Evolutionary conservation across 1,140 invertebrate genomes (phyloP).

Genomic region (Odontomachus brunneus): DNA sequence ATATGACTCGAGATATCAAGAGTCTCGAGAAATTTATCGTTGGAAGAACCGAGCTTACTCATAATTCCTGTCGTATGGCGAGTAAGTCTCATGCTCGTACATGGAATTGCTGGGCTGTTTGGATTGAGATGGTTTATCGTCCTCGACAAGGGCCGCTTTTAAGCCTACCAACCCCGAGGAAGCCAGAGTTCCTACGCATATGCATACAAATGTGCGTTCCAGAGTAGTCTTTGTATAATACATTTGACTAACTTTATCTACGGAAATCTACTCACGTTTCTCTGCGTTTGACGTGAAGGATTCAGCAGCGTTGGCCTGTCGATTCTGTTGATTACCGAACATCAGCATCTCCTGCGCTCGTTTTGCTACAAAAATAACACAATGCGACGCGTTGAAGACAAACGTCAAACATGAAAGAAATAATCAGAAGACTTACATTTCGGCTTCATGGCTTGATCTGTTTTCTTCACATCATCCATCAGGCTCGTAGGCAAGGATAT

Average conservation of each 20-base stretch:
- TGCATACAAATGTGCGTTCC: conserved; percentile 27
- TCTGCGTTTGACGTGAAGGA: conserved; percentile 72
- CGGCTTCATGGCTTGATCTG: conserved; percentile 72
- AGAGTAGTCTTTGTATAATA: neutral
- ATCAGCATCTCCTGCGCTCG: conserved; percentile 83
- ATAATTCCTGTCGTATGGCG: conserved; percentile 75
- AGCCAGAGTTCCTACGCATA: conserved; percentile 65
- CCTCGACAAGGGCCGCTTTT: conserved; percentile 69
- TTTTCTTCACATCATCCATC: conserved; percentile 72
- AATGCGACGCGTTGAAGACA: neutral
- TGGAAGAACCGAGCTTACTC: conserved; percentile 72
- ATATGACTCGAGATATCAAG: neutral
- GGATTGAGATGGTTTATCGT: conserved; percentile 61
- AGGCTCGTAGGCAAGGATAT: conserved; percentile 71
- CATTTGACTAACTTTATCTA: neutral
- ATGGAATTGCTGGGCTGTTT: conserved; percentile 62
- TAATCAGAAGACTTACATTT: conserved; percentile 77
- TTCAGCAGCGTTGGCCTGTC: conserved; percentile 69
- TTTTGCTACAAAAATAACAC: conserved; percentile 77
- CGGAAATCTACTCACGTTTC: conserved; percentile 75
- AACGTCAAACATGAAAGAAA: neutral
- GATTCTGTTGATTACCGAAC: conserved; percentile 85
- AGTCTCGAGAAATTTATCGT: neutral
- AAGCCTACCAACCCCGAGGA: conserved; percentile 73
- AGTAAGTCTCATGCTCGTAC: conserved; percentile 68